phyloP scores from a whole-genome alignment of 2,888 invertebrate species.

The Arge pagana region DNA sequence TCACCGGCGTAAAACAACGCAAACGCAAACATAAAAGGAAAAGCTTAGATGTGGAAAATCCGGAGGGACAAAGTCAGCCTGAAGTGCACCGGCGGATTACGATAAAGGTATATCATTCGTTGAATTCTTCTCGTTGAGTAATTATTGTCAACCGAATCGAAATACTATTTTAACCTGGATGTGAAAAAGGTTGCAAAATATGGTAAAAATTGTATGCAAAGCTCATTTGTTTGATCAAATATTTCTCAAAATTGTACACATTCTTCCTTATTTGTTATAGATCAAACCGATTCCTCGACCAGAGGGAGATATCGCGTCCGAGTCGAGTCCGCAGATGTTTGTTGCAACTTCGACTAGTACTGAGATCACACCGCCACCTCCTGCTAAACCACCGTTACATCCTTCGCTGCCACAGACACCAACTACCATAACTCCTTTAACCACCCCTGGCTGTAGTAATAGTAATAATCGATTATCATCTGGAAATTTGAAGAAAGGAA shows the following conservation, averaged over 20 bases:
- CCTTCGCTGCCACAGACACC: constrained; percentile 33
- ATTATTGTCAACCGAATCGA: too few relatives aligned
- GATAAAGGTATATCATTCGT: constrained; percentile 67
- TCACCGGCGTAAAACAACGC: constrained; percentile 67
- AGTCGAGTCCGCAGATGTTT: constrained; percentile 76
- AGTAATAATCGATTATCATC: constrained; percentile 34
- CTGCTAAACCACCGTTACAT: constrained; percentile 37
- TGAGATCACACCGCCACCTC: constrained; percentile 52
- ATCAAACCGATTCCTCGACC: constrained; percentile 80
- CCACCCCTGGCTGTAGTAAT: constrained; percentile 28
- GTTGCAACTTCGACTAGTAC: constrained; percentile 55
- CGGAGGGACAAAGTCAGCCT: constrained; percentile 57
- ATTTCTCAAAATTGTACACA: neutral
- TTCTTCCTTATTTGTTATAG: constrained; percentile 53
- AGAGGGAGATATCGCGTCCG: constrained; percentile 69
- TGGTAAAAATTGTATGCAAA: neutral
- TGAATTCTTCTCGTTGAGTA: too few relatives aligned
- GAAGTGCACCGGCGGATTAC: constrained; percentile 74
- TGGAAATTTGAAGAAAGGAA: constrained; percentile 46
- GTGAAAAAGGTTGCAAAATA: neutral
- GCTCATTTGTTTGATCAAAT: neutral
- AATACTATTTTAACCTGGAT: neutral
- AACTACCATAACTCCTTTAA: constrained; percentile 27
- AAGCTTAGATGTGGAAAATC: constrained; percentile 68
- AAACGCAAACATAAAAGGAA: constrained; percentile 83